Conservation (phyloP, 2,797 vertebrate genomes). For the Heliangelus exortis region DNA sequence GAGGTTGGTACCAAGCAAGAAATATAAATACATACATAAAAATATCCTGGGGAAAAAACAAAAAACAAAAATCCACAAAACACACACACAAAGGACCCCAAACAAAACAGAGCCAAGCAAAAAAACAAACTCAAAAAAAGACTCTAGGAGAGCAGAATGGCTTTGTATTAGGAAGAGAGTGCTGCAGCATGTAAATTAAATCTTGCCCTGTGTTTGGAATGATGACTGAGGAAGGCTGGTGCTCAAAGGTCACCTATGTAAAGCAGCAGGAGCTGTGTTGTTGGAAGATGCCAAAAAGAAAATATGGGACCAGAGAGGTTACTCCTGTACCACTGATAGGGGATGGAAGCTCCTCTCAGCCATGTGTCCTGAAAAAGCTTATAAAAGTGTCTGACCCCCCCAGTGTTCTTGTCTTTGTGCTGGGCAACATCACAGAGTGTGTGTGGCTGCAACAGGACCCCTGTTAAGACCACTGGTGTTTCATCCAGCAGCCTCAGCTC, state of each 20-base stretch:
- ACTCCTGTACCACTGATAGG: neutral
- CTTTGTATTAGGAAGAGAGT: neutral
- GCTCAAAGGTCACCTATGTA: neutral
- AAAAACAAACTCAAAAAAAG: neutral
- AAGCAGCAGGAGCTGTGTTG: neutral
- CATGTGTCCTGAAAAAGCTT: neutral
- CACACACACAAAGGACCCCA: too few species aligned
- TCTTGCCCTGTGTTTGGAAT: neutral
- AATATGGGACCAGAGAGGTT: neutral
- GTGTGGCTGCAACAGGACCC: neutral
- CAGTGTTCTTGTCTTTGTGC: fast-evolving
- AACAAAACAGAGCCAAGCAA: too few species aligned
- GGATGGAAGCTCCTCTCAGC: neutral
- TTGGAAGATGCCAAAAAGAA: neutral
- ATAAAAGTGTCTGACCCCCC: neutral
- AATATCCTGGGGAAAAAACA: neutral
- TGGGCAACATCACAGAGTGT: neutral
- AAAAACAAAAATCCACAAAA: neutral
- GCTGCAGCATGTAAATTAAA: neutral
- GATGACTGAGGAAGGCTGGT: neutral
- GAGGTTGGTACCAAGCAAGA: neutral
- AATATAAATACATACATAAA: neutral
- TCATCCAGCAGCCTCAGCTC: neutral
- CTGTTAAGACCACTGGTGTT: neutral
- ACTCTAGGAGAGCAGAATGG: neutral